Conservation (phyloP, 2,888 invertebrate species). For the Hydrotaea cyrtoneurina region DNA sequence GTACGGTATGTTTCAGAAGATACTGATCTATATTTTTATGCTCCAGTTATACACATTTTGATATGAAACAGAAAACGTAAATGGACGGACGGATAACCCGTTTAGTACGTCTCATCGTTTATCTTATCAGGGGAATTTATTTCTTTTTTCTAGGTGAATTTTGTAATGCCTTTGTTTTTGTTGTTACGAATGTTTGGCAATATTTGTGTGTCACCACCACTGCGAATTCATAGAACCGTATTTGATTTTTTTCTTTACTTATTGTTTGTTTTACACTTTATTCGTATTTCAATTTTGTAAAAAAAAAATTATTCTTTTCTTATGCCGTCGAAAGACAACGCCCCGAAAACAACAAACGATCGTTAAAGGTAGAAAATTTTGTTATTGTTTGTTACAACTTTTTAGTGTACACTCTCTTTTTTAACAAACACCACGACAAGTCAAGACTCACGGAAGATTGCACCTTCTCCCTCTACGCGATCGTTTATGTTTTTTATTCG, state of each 20-base stretch:
- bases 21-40: not conserved
- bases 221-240: not conserved
- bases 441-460: not conserved
- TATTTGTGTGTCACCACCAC: slow-evolving; percentile 21
- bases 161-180: slow-evolving; percentile 34
- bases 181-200: slow-evolving; percentile 43
- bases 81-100: slow-evolving; percentile 3
- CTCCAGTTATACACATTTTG: slow-evolving; percentile 29
- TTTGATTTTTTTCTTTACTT: not conserved
- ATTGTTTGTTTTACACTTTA: too few species aligned
- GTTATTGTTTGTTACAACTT: slow-evolving; percentile 36
- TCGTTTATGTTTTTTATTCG: slow-evolving; percentile 11
- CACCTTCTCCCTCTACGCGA: slow-evolving; percentile 8
- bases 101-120: slow-evolving; percentile 5
- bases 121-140: slow-evolving; percentile 54
- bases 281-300: slow-evolving; percentile 14
- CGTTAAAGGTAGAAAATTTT: slow-evolving; percentile 11
- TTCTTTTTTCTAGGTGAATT: slow-evolving; percentile 33
- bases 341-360: slow-evolving; percentile 60
- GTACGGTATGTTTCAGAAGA: not conserved
- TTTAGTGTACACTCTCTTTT: not conserved
- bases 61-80: not conserved
- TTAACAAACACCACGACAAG: not conserved
- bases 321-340: slow-evolving; percentile 60
- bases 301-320: slow-evolving; percentile 6